Percentiles rank a stretch among this genome's conserved stretches.
These are phyloP conservation scores for Hartigia nigra DNA, from an alignment of 2,888 invertebrate genomes.

Conservation along the genomic window DNA sequence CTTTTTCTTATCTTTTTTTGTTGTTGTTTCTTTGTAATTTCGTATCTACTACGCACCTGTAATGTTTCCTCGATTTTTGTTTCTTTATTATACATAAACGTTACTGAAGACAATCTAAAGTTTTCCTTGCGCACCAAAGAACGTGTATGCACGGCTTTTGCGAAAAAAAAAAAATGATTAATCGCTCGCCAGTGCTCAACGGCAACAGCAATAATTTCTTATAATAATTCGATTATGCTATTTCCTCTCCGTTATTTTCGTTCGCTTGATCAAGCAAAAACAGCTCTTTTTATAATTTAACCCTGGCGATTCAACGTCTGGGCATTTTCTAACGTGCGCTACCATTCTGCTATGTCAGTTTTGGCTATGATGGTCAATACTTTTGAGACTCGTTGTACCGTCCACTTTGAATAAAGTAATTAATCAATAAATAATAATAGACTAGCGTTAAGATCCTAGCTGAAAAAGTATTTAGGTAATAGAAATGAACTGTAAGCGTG, in stretches of 20 bases:
- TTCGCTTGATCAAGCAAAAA: neutral
- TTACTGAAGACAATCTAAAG: neutral
- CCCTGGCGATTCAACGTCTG: neutral
- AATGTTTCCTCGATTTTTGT: neutral
- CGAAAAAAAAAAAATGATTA: neutral
- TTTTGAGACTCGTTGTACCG: neutral
- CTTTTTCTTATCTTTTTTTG: no score
- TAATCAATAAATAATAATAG: neutral
- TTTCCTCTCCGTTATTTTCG: neutral
- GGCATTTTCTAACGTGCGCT: neutral
- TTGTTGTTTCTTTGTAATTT: neutral
- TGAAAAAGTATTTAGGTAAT: neutral
- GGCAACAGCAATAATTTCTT: neutral
- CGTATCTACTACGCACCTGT: neutral
- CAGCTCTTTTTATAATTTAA: neutral
- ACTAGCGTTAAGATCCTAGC: neutral
- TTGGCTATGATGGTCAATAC: neutral
- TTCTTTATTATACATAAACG: neutral
- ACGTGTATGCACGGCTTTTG: neutral
- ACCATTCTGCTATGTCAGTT: neutral
- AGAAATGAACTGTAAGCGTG: neutral
- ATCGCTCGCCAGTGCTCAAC: neutral
- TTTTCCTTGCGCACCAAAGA: neutral
- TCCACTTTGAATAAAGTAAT: neutral
- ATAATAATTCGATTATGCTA: neutral